These are phyloP conservation scores for Trilocha varians DNA, from an alignment of 2,888 invertebrate genomes.

Conservation along the genomic window DNA sequence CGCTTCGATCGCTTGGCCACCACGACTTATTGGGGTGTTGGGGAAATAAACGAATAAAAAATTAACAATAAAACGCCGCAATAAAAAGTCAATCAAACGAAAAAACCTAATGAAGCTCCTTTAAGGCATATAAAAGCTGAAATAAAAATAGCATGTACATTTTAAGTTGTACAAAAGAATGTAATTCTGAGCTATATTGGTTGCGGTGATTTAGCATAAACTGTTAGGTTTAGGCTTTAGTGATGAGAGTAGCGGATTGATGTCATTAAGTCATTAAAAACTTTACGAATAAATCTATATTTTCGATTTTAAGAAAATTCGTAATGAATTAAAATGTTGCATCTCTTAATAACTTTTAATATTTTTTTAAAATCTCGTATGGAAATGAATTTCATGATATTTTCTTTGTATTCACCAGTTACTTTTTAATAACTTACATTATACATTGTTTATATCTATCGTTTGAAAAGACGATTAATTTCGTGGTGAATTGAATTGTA, in stretches of 20 bases:
- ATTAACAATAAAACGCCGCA: neutral
- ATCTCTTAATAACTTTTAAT: no score
- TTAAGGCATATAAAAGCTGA: neutral
- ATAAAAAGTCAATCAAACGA: neutral
- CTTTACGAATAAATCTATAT: neutral
- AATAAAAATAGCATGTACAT: slow-evolving; percentile 37
- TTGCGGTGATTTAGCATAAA: slow-evolving; percentile 57
- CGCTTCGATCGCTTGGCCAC: no score
- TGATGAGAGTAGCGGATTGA: slow-evolving; percentile 18
- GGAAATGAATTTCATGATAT: no score
- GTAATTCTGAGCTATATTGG: slow-evolving; percentile 54
- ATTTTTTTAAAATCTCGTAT: no score
- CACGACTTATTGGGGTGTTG: no score
- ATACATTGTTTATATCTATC: no score
- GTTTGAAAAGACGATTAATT: no score
- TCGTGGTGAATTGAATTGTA: no score
- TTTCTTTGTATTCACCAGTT: no score
- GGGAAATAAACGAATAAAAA: neutral
- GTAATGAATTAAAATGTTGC: no score
- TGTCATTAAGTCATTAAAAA: slow-evolving; percentile 1
- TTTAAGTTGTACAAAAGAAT: slow-evolving; percentile 53
- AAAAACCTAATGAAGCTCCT: neutral
- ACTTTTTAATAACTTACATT: no score
- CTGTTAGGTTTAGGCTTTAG: slow-evolving; percentile 16
- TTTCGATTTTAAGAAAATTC: neutral